Evolutionary conservation across 2,797 vertebrate species (phyloP).

Genomic region (Myotis findleyi): DNA sequence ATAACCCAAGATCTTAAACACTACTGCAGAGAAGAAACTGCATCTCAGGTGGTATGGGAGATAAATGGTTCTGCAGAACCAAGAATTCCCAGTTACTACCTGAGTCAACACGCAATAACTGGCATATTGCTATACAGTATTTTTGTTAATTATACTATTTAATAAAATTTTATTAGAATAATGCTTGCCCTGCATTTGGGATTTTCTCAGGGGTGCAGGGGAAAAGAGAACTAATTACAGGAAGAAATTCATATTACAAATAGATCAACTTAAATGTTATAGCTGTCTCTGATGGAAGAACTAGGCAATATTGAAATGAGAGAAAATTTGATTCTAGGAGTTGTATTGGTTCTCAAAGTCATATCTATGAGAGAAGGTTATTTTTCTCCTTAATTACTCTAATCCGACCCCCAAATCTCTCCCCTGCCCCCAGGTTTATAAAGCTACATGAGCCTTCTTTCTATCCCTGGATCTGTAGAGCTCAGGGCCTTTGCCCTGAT

Average conservation of each 20-base stretch:
- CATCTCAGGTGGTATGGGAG: background rate
- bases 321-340: conserved; percentile 24
- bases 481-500: background rate
- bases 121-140: conserved; percentile 33
- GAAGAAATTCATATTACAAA: conserved; percentile 56
- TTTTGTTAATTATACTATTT: conserved; percentile 59
- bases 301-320: conserved; percentile 42
- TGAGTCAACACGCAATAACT: conserved; percentile 64
- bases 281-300: conserved; percentile 36
- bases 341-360: conserved; percentile 43
- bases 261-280: conserved; percentile 63
- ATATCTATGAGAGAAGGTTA: background rate
- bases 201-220: conserved; percentile 46
- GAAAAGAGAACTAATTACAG: conserved; percentile 63
- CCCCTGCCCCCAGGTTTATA: background rate
- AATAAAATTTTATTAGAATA: conserved; percentile 71
- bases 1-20: background rate
- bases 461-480: background rate
- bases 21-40: background rate
- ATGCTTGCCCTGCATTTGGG: conserved; percentile 48
- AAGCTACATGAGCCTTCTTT: background rate
- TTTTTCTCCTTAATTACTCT: conserved; percentile 47
- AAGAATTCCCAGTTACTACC: conserved; percentile 59
- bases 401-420: background rate
- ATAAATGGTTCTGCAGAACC: conserved; percentile 24